Conservation (phyloP, 2,113 vertebrate genomes). For the Diglossa brunneiventris region DNA sequence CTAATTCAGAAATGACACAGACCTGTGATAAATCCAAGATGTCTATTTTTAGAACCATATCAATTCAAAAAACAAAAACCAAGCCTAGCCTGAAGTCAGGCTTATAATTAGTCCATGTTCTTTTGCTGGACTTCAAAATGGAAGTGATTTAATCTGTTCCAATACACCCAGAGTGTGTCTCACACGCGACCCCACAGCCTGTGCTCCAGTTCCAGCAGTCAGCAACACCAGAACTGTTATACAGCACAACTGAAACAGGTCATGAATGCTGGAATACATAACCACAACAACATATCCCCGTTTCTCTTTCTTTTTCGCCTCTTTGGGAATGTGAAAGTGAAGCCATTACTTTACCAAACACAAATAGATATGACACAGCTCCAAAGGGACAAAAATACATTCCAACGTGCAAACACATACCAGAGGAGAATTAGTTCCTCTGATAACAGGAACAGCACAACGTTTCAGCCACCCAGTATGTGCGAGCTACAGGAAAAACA, state of each 20-base stretch:
- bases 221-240: background rate
- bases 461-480: background rate
- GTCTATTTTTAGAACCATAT: background rate
- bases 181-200: background rate
- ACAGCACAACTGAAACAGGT: background rate
- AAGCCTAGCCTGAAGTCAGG: background rate
- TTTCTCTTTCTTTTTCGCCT: background rate
- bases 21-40: background rate
- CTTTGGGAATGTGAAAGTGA: background rate
- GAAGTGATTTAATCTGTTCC: background rate
- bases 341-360: background rate
- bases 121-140: background rate
- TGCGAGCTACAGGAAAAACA: background rate
- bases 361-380: background rate
- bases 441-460: background rate
- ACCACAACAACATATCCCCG: background rate
- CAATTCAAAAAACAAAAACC: background rate
- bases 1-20: background rate
- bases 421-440: background rate
- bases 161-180: no score
- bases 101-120: background rate
- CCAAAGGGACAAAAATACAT: background rate
- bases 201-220: background rate
- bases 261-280: rapidly evolving
- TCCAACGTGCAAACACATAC: background rate